phyloP scores from a whole-genome alignment of 2,113 vertebrate genomes.

The Sarotherodon lohbergeri region DNA sequence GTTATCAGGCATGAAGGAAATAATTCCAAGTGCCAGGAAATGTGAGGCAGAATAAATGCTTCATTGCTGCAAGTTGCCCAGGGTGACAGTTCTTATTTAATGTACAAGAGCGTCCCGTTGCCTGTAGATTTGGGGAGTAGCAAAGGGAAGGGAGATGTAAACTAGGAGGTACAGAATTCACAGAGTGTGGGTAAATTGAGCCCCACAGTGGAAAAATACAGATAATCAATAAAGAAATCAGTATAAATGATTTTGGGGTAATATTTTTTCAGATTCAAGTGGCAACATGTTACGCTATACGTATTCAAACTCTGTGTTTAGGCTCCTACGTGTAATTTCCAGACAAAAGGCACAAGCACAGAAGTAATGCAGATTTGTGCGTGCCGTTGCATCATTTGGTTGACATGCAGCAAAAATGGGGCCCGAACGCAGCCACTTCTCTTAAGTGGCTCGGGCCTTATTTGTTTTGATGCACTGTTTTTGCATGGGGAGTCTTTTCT shows the following conservation, averaged over 20 bases:
- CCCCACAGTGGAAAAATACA: neutral
- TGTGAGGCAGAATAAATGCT: slow-evolving; percentile 99
- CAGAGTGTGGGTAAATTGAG: neutral
- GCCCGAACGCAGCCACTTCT: slow-evolving; percentile 68
- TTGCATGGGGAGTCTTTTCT: slow-evolving; percentile 71
- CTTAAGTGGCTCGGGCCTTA: slow-evolving; percentile 72
- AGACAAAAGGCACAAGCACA: slow-evolving; percentile 39
- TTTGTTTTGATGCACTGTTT: slow-evolving; percentile 78
- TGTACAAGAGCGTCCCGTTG: slow-evolving; percentile 96
- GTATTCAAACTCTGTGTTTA: neutral
- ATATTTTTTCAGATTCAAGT: neutral
- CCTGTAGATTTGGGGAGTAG: slow-evolving; percentile 82
- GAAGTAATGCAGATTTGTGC: slow-evolving; percentile 43
- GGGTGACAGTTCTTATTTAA: slow-evolving; percentile 99
- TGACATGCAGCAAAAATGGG: slow-evolving; percentile 64
- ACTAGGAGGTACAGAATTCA: slow-evolving; percentile 22
- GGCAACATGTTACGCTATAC: neutral
- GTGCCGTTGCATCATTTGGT: slow-evolving; percentile 56
- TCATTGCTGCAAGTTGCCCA: slow-evolving; percentile 94
- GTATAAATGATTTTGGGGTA: neutral
- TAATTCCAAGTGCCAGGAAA: slow-evolving; percentile 99
- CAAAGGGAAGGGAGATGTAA: slow-evolving; percentile 12
- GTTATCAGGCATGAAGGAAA: slow-evolving; percentile 99
- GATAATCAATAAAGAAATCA: slow-evolving; percentile 23
- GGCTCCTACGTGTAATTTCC: neutral